Evolutionary conservation across 2,888 invertebrate genomes (phyloP).

Genomic region (Amphipyra berbera): DNA sequence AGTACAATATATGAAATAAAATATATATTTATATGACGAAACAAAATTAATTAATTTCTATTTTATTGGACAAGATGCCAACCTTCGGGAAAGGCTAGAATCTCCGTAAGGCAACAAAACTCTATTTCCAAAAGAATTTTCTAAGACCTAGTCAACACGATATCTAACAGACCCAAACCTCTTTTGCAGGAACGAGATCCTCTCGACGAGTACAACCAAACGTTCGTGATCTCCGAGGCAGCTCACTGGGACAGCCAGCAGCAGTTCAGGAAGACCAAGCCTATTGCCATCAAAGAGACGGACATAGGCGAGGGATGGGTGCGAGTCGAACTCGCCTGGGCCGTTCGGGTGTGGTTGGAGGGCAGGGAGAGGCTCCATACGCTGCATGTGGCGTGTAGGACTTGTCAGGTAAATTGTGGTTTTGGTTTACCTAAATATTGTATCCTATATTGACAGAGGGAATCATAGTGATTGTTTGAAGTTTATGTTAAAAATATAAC

Average conservation of each 20-base stretch:
- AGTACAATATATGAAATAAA: too few species aligned
- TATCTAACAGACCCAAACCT: not conserved
- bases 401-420: conserved; percentile 89
- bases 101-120: too few species aligned
- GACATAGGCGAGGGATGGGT: conserved; percentile 94
- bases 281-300: conserved; percentile 94
- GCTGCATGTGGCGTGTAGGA: conserved; percentile 94
- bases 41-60: too few species aligned
- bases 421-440: not conserved
- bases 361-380: conserved; percentile 92
- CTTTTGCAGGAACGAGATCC: conserved; percentile 88
- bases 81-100: too few species aligned
- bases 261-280: conserved; percentile 94
- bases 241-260: conserved; percentile 93
- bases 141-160: too few species aligned
- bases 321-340: conserved; percentile 93
- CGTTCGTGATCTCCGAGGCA: conserved; percentile 94
- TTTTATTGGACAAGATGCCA: too few species aligned
- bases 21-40: too few species aligned
- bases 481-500: too few species aligned
- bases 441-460: too few species aligned
- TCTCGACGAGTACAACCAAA: conserved; percentile 92
- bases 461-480: too few species aligned
- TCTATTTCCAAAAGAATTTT: too few species aligned
- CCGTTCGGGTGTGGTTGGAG: conserved; percentile 94